Percentiles rank a stretch among this genome's conserved stretches.
Evolutionary conservation across 2,888 invertebrate species (phyloP).

Genomic region (Incurvaria masculella): DNA sequence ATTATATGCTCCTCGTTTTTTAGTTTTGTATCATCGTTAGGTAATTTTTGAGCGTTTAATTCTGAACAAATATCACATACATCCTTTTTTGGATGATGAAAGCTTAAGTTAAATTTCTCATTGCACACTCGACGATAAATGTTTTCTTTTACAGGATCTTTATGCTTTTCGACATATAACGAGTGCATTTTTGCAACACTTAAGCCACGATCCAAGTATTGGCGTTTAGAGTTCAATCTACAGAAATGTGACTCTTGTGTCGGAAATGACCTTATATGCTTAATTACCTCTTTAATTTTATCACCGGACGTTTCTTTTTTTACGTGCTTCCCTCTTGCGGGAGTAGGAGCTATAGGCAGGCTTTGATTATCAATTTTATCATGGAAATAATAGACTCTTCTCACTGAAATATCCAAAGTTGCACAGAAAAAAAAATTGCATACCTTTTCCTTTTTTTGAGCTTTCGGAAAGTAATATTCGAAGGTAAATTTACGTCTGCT

Average conservation of each 20-base stretch:
- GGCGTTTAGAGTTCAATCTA: slow-evolving; percentile 7
- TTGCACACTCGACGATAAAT: slow-evolving; percentile 12
- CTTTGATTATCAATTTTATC: slow-evolving; percentile 6
- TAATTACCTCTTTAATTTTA: slow-evolving; percentile 12
- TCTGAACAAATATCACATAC: slow-evolving; percentile 13
- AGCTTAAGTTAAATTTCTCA: slow-evolving; percentile 13
- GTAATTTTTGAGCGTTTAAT: slow-evolving; percentile 5
- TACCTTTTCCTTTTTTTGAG: slow-evolving; percentile 8
- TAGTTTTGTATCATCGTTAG: slow-evolving; percentile 4
- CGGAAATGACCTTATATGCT: slow-evolving; percentile 13
- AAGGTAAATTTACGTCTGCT: slow-evolving; percentile 5
- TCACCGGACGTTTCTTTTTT: slow-evolving; percentile 8
- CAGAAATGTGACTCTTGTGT: slow-evolving; percentile 12
- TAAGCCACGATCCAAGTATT: slow-evolving; percentile 10
- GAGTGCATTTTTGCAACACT: slow-evolving; percentile 11
- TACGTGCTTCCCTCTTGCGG: slow-evolving; percentile 8
- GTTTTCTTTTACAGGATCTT: slow-evolving; percentile 13
- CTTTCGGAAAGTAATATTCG: slow-evolving; percentile 7
- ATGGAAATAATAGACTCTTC: slow-evolving; percentile 10
- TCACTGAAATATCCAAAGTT: slow-evolving; percentile 10
- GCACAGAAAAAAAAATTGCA: slow-evolving; percentile 11
- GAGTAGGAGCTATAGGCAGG: neutral
- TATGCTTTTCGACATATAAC: slow-evolving; percentile 9
- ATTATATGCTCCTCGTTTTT: slow-evolving; percentile 5
- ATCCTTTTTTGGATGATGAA: slow-evolving; percentile 14